Percentiles rank a stretch among this genome's conserved stretches.
These are phyloP conservation scores for Apis florea DNA, from an alignment of 1,140 invertebrate genomes.

Conservation along the genomic window DNA sequence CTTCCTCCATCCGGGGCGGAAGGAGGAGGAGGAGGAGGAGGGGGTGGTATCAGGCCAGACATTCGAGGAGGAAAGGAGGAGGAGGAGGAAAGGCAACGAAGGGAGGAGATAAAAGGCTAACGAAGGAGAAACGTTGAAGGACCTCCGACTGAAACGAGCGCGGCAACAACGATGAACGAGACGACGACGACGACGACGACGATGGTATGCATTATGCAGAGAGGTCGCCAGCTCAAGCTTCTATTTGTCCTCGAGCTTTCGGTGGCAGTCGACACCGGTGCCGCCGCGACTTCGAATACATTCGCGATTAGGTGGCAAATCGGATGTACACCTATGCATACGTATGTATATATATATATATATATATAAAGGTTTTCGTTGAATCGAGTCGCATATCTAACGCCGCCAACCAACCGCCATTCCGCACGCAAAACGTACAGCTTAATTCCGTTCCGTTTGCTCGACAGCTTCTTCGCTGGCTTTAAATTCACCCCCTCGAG, in stretches of 20 bases:
- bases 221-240: slow-evolving; percentile 62
- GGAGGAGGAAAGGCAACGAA: slow-evolving; percentile 16
- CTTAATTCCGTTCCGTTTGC: slow-evolving; percentile 7
- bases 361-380: slow-evolving; percentile 3
- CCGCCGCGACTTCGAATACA: slow-evolving; percentile 41
- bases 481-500: too few species aligned
- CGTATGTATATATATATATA: neutral
- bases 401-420: neutral
- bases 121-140: slow-evolving; percentile 57
- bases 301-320: slow-evolving; percentile 55
- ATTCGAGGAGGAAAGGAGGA: neutral
- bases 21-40: slow-evolving; percentile 8
- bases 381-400: slow-evolving; percentile 23
- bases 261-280: neutral
- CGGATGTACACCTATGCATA: slow-evolving; percentile 27
- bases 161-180: slow-evolving; percentile 36
- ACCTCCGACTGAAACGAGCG: slow-evolving; percentile 39
- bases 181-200: slow-evolving; percentile 57
- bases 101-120: slow-evolving; percentile 65
- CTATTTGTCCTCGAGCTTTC: slow-evolving; percentile 57
- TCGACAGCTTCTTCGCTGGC: neutral
- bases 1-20: slow-evolving; percentile 33
- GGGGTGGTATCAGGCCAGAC: neutral
- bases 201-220: slow-evolving; percentile 71
- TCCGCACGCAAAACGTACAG: neutral